Evolutionary conservation across 2,888 invertebrate species (phyloP), one percentile per base, ranked within the genome.

Genomic region (Elgonia sp.): DNA sequence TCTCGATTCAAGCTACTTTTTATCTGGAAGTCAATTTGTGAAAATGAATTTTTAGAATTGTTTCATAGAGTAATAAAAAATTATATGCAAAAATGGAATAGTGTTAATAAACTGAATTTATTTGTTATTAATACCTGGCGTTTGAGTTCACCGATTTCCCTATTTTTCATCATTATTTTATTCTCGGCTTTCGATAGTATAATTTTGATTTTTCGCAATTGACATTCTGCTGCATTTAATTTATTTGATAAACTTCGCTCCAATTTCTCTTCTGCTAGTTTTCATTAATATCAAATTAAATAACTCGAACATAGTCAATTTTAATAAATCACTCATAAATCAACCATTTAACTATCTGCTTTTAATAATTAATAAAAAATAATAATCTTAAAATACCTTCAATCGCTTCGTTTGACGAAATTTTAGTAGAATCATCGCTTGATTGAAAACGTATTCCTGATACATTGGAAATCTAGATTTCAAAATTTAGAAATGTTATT

Each of bases 71-170:
- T 29, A 29, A 29, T 29, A 29, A 29, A 3, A 29, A 29, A 29
- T 29, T 29, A 29, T 29, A 29, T 29, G 5, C 29, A 29, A 29
- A 29, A 29, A 29, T 29, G 5, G 29, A 29, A 29, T 29, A 29
- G 5, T 1, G 3, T 29, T 29, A 3, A 29, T 29, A 29, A 29
- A 29, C 29, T 29, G 29, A 29, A 29, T 3, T 29, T 29, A 3
- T 3, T 29, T 40, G 62, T 46, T 76, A 81, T 7, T 53, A 8
- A n/a, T 90, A 93, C 94, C 91, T 94, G 94, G 53, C 90, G 90
- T 86, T 93, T 93, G 10, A 94, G 86, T 37, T 90, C 89, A 40
- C 16, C 79, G 62, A 93, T 92, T 84, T 94, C 93, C 60, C 91
- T 91, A 75, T 94, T 93, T 83, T 93, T 93, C 16, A 81, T 18